A percentile compares a stretch with the other conserved stretches of the same genome.
Conservation (phyloP, 2,888 invertebrate genomes). For the Ichneumon xanthorius region DNA sequence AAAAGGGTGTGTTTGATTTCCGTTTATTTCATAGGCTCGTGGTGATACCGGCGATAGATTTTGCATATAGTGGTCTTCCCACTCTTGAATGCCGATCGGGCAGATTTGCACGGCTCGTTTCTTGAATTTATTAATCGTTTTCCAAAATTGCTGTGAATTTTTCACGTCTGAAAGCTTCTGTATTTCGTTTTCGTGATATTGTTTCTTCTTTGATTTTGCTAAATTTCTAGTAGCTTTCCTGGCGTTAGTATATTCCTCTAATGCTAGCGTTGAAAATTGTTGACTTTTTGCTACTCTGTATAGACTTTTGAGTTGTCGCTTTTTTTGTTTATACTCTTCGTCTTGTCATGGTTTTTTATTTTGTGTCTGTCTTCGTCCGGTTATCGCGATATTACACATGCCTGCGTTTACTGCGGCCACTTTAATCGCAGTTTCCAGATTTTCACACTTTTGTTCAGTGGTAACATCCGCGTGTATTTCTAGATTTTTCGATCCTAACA, state of each 20-base stretch:
- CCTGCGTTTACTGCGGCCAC: not conserved
- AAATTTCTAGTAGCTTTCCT: not conserved
- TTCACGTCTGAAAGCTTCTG: not conserved
- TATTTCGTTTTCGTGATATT: not conserved
- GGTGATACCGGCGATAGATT: not conserved
- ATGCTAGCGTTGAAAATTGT: not conserved
- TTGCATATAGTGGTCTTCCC: not conserved
- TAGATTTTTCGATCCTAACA: not conserved
- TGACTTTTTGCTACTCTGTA: not conserved
- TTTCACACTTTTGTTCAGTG: not conserved
- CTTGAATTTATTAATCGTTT: not conserved
- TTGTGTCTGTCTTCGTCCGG: not conserved
- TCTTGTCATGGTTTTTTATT: not conserved
- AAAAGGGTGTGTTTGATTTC: not conserved
- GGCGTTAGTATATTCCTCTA: not conserved
- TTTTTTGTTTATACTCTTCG: not conserved
- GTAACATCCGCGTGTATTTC: not conserved
- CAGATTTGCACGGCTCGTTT: not conserved
- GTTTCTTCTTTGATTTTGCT: not conserved
- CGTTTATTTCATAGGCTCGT: not conserved
- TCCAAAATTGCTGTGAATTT: not conserved
- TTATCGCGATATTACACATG: not conserved
- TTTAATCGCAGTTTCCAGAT: conserved; percentile 1
- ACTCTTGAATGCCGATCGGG: not conserved
- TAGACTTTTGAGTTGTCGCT: not conserved